phyloP scores from a whole-genome alignment of 2,797 vertebrate species.

The Gobio occitaniae region DNA sequence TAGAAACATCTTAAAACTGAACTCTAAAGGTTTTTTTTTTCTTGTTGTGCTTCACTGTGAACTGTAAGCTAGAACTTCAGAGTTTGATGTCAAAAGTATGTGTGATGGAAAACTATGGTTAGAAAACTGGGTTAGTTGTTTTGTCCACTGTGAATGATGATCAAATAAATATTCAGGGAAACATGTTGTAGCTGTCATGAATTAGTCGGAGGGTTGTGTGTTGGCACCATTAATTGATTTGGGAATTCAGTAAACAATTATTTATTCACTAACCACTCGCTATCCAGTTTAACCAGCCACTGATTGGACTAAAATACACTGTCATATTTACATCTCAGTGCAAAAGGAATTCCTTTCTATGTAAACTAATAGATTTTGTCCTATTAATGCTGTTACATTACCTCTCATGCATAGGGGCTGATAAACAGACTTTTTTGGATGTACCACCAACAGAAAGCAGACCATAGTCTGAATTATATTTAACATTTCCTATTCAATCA shows the following conservation, averaged over 20 bases:
- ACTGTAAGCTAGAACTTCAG: neutral
- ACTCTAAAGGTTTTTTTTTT: constrained; percentile 40
- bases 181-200: neutral
- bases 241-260: neutral
- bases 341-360: neutral
- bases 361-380: neutral
- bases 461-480: neutral
- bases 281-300: neutral
- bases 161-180: neutral
- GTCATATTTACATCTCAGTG: neutral
- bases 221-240: neutral
- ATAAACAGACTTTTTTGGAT: neutral
- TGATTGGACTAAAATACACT: neutral
- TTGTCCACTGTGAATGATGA: neutral
- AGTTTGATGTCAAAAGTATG: constrained; percentile 9
- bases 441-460: neutral
- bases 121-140: constrained; percentile 9
- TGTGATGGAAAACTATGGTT: constrained; percentile 5
- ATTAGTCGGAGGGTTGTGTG: neutral
- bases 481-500: neutral
- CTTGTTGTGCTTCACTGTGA: neutral
- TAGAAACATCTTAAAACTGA: constrained; percentile 78
- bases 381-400: neutral
- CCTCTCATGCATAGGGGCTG: neutral
- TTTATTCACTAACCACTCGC: neutral